phyloP scores from a whole-genome alignment of 1,140 invertebrate species.

The Linepithema humile region DNA sequence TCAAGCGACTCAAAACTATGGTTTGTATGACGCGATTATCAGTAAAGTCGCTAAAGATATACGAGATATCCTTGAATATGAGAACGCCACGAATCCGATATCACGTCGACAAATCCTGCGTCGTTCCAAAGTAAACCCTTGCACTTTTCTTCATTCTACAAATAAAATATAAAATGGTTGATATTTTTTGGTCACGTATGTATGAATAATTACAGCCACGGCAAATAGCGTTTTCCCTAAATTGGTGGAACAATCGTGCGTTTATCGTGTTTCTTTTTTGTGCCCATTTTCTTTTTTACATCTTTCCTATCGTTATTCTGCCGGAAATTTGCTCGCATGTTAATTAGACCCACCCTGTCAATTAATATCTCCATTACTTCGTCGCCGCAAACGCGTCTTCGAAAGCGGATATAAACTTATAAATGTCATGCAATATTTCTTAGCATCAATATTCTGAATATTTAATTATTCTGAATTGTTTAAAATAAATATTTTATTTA shows the following conservation, averaged over 20 bases:
- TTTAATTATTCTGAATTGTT: background rate
- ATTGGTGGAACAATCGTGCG: background rate
- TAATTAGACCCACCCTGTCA: constrained; percentile 24
- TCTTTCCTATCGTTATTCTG: background rate
- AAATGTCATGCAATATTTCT: background rate
- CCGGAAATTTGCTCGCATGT: background rate
- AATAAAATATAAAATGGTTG: constrained; percentile 13
- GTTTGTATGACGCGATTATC: background rate
- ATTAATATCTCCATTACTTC: constrained; percentile 22
- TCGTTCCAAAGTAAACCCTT: background rate
- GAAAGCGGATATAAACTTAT: background rate
- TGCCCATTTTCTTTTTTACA: background rate
- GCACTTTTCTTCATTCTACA: constrained; percentile 27
- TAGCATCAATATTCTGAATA: background rate
- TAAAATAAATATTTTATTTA: background rate
- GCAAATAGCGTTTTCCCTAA: background rate
- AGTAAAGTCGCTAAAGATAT: background rate
- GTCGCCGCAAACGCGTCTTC: background rate
- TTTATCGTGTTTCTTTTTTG: background rate
- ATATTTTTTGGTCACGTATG: background rate
- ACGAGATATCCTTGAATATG: background rate
- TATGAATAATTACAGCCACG: constrained; percentile 17
- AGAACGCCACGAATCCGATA: background rate
- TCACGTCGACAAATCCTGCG: background rate
- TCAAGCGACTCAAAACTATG: background rate